phyloP scores from a whole-genome alignment of 1,140 invertebrate species.

The Eufriesea mexicana region DNA sequence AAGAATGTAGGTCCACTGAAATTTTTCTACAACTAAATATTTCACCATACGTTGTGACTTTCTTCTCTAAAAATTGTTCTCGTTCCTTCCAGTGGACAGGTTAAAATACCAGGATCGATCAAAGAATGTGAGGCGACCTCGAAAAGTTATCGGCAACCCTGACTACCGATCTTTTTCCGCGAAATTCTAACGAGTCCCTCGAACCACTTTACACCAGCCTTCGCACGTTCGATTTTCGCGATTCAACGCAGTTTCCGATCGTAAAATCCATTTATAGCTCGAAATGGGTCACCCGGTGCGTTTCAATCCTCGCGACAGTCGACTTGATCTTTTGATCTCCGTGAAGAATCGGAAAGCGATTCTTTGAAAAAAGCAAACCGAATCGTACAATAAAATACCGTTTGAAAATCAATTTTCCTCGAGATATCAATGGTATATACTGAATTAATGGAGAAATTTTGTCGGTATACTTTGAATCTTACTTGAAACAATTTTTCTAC shows the following conservation, averaged over 20 bases:
- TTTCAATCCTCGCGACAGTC: slow-evolving; percentile 1
- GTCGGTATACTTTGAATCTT: too few relatives aligned
- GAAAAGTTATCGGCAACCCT: background rate
- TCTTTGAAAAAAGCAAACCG: background rate
- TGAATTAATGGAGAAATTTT: too few relatives aligned
- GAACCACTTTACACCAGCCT: background rate
- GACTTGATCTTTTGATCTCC: background rate
- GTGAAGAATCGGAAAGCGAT: background rate
- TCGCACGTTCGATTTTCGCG: background rate
- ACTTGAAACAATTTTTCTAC: too few relatives aligned
- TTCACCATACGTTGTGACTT: background rate
- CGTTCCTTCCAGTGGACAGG: background rate
- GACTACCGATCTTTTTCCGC: background rate
- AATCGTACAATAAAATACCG: background rate
- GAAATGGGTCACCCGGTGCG: background rate
- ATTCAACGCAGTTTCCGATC: slow-evolving; percentile 3
- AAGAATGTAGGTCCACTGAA: too few relatives aligned
- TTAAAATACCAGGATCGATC: background rate
- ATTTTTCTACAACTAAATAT: too few relatives aligned
- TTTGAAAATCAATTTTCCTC: background rate
- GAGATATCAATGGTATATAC: too few relatives aligned
- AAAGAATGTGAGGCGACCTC: too few relatives aligned
- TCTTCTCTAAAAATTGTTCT: background rate
- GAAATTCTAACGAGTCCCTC: background rate
- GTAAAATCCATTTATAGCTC: slow-evolving; percentile 20